A percentile compares a stretch with the other conserved stretches of the same genome.
Evolutionary conservation across 2,888 invertebrate genomes (phyloP).

Genomic region (Oligia strigilis): DNA sequence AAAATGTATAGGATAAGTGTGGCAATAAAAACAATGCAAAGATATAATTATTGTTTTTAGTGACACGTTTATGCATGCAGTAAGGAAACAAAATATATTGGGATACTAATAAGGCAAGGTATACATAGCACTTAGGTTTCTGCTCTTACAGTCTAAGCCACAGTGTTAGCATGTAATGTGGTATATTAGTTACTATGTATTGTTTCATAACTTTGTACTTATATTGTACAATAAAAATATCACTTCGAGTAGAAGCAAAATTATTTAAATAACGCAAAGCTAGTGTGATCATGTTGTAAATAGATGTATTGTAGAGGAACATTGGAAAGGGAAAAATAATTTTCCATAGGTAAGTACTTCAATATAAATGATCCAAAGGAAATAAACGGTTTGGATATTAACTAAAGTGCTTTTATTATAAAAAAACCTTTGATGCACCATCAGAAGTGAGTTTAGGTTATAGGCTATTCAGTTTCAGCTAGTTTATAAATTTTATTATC

Average conservation of each 20-base stretch:
- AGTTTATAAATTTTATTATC: no score
- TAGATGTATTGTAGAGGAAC: slow-evolving; percentile 71
- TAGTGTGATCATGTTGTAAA: slow-evolving; percentile 72
- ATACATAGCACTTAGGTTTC: slow-evolving; percentile 27
- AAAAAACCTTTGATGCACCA: slow-evolving; percentile 9
- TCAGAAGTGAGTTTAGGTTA: neutral
- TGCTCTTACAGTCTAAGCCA: slow-evolving; percentile 30
- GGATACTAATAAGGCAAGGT: slow-evolving; percentile 16
- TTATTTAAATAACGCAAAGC: slow-evolving; percentile 68
- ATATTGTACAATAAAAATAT: slow-evolving; percentile 62
- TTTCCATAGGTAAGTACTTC: slow-evolving; percentile 70
- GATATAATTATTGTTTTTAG: slow-evolving; percentile 15
- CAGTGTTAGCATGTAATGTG: slow-evolving; percentile 35
- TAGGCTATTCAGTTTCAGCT: neutral
- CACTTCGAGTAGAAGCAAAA: slow-evolving; percentile 61
- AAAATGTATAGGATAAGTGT: slow-evolving; percentile 33
- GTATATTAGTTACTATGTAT: slow-evolving; percentile 28
- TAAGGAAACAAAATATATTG: slow-evolving; percentile 17
- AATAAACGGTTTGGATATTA: slow-evolving; percentile 78
- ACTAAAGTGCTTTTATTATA: slow-evolving; percentile 54
- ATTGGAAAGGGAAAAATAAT: slow-evolving; percentile 69
- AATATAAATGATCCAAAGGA: slow-evolving; percentile 72
- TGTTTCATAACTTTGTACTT: slow-evolving; percentile 65
- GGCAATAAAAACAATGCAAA: slow-evolving; percentile 29
- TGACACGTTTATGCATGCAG: slow-evolving; percentile 13